phyloP scores from a whole-genome alignment of 2,888 invertebrate species.

The Campoplex capitator region DNA sequence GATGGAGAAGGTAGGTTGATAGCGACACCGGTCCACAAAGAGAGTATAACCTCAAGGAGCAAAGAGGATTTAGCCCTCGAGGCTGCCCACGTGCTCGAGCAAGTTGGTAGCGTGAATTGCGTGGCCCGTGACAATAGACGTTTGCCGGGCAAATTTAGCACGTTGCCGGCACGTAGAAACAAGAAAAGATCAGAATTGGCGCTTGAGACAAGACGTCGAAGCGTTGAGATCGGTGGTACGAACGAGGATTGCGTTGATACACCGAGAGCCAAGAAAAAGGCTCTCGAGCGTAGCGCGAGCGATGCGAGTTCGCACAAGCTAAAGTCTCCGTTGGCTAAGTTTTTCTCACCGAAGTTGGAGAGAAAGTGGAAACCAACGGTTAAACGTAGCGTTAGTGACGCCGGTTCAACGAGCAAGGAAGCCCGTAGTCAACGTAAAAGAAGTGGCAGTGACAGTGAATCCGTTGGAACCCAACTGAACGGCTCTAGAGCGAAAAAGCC shows the following conservation, averaged over 20 bases:
- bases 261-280: conserved; percentile 85
- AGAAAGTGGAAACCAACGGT: conserved; percentile 75
- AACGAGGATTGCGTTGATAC: conserved; percentile 77
- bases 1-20: conserved; percentile 85
- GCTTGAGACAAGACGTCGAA: conserved; percentile 84
- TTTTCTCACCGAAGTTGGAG: conserved; percentile 80
- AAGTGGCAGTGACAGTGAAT: conserved; percentile 87
- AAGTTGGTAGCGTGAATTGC: conserved; percentile 91
- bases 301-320: conserved; percentile 82
- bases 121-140: conserved; percentile 82
- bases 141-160: conserved; percentile 86
- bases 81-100: conserved; percentile 90
- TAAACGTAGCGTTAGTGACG: conserved; percentile 86
- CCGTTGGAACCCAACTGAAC: conserved; percentile 83
- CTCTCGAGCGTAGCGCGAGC: conserved; percentile 85
- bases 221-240: conserved; percentile 86
- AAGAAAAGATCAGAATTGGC: conserved; percentile 81
- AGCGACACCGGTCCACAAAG: conserved; percentile 85
- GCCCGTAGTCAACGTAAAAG: conserved; percentile 86
- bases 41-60: conserved; percentile 89
- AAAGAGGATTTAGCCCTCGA: conserved; percentile 91
- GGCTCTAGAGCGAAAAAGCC: conserved; percentile 88
- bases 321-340: conserved; percentile 77
- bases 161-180: conserved; percentile 87
- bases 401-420: conserved; percentile 84